phyloP scores from a whole-genome alignment of 2,888 invertebrate species.

The Encarsia formosa region DNA sequence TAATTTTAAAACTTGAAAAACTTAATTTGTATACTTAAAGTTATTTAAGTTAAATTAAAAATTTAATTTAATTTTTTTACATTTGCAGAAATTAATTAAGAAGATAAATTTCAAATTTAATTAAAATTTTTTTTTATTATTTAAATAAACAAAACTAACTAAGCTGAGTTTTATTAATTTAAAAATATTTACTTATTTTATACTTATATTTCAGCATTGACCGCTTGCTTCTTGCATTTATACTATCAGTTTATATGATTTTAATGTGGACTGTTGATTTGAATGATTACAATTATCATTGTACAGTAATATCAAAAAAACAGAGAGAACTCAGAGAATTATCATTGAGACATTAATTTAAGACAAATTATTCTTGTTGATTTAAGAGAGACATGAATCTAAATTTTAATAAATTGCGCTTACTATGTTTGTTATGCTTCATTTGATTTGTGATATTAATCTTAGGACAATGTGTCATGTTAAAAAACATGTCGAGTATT shows the following conservation, averaged over 20 bases:
- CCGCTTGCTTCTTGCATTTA: conserved; percentile 54
- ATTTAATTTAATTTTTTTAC: too few relatives aligned
- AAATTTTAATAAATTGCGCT: too few relatives aligned
- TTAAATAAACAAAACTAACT: too few relatives aligned
- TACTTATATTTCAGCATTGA: conserved; percentile 55
- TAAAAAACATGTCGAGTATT: too few relatives aligned
- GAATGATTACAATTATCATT: conserved; percentile 57
- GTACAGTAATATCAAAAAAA: conserved; percentile 53
- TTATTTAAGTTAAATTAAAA: not conserved
- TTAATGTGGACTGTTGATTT: conserved; percentile 60
- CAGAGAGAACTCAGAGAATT: conserved; percentile 43
- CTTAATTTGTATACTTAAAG: not conserved
- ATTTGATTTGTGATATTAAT: conserved; percentile 14
- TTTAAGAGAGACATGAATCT: too few relatives aligned
- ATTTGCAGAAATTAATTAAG: too few relatives aligned
- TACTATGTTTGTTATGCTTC: not conserved
- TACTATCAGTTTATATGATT: conserved; percentile 59
- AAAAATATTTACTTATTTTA: too few relatives aligned
- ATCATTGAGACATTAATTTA: too few relatives aligned
- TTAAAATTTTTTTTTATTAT: too few relatives aligned
- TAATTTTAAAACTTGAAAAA: not conserved
- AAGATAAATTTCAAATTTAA: too few relatives aligned
- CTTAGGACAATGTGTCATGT: conserved; percentile 2
- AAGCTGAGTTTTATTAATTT: too few relatives aligned
- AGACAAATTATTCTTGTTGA: too few relatives aligned